Conservation (phyloP, 1,140 invertebrate genomes). For the Pogonomyrmex barbatus region DNA sequence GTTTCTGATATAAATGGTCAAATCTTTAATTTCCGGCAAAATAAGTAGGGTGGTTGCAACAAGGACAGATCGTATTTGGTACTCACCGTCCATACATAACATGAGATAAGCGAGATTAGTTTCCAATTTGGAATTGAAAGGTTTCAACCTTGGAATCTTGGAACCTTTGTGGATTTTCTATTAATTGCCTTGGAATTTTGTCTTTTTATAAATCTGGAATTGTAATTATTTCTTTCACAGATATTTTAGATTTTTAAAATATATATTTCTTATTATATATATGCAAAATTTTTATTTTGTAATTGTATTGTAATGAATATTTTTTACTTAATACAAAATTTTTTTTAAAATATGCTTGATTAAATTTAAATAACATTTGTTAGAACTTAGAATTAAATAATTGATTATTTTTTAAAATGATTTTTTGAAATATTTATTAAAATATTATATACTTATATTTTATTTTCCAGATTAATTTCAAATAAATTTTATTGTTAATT, state of each 20-base stretch:
- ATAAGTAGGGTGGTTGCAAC: not conserved
- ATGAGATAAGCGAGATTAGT: conserved; percentile 19
- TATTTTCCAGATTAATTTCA: not conserved
- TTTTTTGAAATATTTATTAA: not conserved
- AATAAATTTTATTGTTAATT: conserved; percentile 32
- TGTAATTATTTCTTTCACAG: not conserved
- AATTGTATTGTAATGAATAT: conserved; percentile 11
- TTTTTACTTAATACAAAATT: not conserved
- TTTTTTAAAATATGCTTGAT: not conserved
- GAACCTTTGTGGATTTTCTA: not conserved
- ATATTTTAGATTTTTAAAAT: not conserved
- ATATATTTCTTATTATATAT: not conserved
- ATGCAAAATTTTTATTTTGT: not conserved
- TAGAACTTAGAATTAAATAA: not conserved
- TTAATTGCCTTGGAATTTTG: not conserved
- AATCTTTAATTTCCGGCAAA: not conserved
- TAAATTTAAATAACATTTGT: not conserved
- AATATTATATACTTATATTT: not conserved
- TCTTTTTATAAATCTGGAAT: not conserved
- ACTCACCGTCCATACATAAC: conserved; percentile 56
- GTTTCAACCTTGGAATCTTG: not conserved
- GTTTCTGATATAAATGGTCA: conserved; percentile 46
- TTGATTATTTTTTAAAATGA: not conserved
- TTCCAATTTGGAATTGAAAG: not conserved
- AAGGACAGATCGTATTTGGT: conserved; percentile 14